phyloP scores from a whole-genome alignment of 2,113 vertebrate species.

The Opisthocomus hoazin region DNA sequence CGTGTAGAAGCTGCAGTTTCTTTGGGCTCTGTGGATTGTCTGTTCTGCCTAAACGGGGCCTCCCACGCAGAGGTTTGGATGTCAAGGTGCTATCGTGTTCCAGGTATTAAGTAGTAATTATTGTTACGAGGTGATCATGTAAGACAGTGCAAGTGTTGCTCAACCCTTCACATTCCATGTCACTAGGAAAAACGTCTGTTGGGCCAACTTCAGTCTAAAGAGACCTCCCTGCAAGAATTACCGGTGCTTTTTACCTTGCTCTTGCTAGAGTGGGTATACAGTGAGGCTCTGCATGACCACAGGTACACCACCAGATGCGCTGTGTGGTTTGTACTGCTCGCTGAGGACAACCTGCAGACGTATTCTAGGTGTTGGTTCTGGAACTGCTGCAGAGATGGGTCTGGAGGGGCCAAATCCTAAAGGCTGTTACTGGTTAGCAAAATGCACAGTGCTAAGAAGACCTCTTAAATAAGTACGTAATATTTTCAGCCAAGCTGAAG shows the following conservation, averaged over 20 bases:
- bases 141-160: not conserved
- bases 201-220: not conserved
- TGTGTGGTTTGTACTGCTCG: not conserved
- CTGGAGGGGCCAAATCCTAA: not conserved
- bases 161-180: not conserved
- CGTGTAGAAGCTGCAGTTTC: not conserved
- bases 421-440: not conserved
- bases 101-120: conserved; percentile 7
- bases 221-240: not conserved
- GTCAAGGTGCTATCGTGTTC: not conserved
- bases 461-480: not conserved
- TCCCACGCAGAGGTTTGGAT: not conserved
- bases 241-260: not conserved
- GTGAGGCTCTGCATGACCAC: not conserved
- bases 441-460: not conserved
- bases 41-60: conserved; percentile 20
- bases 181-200: not conserved
- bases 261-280: not conserved
- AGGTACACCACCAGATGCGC: fast-evolving
- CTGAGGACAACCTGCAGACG: fast-evolving
- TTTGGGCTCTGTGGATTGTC: not conserved
- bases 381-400: not conserved
- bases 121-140: not conserved
- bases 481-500: not conserved
- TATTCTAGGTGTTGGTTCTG: not conserved